Conservation (phyloP, 2,888 invertebrate genomes). For the Myopa testacea region DNA sequence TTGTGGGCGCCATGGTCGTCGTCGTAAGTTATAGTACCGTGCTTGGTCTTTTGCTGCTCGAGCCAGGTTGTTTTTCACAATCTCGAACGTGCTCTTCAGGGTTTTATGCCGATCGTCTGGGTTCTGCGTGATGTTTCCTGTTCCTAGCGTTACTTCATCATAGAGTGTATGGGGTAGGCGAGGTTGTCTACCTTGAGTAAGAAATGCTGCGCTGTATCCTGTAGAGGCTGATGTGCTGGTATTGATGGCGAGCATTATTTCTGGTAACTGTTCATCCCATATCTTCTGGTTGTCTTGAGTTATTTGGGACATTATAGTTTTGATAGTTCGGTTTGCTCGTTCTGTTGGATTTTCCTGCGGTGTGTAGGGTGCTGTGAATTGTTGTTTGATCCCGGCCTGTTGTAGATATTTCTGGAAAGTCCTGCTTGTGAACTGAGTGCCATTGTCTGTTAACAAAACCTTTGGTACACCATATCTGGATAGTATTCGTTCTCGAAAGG, state of each 20-base stretch:
- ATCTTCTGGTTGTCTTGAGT: not conserved
- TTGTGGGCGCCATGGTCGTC: not conserved
- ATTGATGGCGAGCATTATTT: not conserved
- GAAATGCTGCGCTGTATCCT: not conserved
- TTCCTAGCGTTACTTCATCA: too few relatives aligned
- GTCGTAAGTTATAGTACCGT: not conserved
- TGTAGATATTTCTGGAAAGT: not conserved
- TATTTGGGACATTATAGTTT: not conserved
- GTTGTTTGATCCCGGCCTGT: not conserved
- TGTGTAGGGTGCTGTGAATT: not conserved
- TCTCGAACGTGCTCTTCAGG: not conserved
- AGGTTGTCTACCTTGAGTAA: too few relatives aligned
- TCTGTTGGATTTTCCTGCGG: conserved; percentile 1
- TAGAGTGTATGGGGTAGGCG: too few relatives aligned
- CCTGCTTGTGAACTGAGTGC: conserved; percentile 23
- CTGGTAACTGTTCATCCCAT: not conserved
- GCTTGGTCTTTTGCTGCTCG: too few relatives aligned
- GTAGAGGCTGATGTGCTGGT: not conserved
- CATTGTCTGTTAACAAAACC: conserved; percentile 32
- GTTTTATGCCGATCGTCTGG: not conserved
- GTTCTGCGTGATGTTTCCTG: not conserved
- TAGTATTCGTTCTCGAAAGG: not conserved
- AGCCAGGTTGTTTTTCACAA: too few relatives aligned
- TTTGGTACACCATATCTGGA: not conserved
- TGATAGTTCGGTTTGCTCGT: not conserved